These are phyloP conservation scores for Takifugu rubripes DNA, from an alignment of 2,797 vertebrate genomes.

Conservation along the genomic window DNA sequence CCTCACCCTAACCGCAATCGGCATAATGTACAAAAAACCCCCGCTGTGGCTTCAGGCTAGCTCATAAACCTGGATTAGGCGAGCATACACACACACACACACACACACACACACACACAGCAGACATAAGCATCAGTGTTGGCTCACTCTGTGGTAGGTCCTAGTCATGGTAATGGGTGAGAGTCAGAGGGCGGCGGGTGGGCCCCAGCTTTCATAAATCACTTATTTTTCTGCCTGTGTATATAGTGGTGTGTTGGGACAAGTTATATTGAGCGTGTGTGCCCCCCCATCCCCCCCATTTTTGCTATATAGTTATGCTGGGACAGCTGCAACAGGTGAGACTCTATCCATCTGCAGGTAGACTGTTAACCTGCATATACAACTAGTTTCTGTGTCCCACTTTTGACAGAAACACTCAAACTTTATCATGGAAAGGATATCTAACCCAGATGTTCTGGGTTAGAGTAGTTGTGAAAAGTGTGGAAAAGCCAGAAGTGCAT, in stretches of 20 bases:
- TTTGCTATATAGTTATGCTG: neutral
- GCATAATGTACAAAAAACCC: constrained; percentile 61
- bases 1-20: constrained; percentile 59
- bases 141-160: constrained; percentile 62
- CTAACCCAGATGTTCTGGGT: no score
- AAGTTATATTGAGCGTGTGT: constrained; percentile 14
- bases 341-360: constrained; percentile 3
- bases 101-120: constrained; percentile 35
- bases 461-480: no score
- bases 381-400: no score
- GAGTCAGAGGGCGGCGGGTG: constrained; percentile 82
- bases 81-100: constrained; percentile 28
- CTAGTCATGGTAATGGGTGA: constrained; percentile 64
- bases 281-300: neutral
- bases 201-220: constrained; percentile 72
- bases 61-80: constrained; percentile 64
- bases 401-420: no score
- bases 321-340: constrained; percentile 41
- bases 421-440: no score
- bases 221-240: constrained; percentile 50
- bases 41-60: constrained; percentile 51
- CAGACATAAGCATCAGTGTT: constrained; percentile 43
- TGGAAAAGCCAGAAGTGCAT: no score
- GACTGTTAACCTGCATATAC: no score
- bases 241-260: constrained; percentile 22